Percentiles rank a stretch among this genome's conserved stretches.
These are phyloP conservation scores for Schrankia costaestrigalis DNA, from an alignment of 2,888 invertebrate genomes.

Conservation along the genomic window DNA sequence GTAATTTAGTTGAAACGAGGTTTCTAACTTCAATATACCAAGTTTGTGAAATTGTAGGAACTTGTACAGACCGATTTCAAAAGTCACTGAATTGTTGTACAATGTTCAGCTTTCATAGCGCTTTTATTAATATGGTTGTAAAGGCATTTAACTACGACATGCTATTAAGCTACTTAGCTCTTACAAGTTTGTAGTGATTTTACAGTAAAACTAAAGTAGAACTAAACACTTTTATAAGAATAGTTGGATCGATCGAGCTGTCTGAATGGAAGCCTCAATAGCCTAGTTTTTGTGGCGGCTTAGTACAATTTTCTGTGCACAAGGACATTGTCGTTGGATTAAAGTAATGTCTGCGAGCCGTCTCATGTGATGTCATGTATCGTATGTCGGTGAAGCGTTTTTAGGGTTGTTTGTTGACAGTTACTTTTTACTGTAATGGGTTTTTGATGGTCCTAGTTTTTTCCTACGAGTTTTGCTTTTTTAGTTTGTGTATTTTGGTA, in stretches of 20 bases:
- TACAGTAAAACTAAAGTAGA: slow-evolving; percentile 8
- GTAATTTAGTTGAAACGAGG: slow-evolving; percentile 7
- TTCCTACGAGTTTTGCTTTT: too few relatives aligned
- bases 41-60: slow-evolving; percentile 8
- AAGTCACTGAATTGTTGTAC: too few relatives aligned
- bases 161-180: too few relatives aligned
- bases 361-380: slow-evolving; percentile 8
- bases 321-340: slow-evolving; percentile 14
- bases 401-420: slow-evolving; percentile 1
- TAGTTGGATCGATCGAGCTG: slow-evolving; percentile 39
- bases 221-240: slow-evolving; percentile 27
- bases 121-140: too few relatives aligned
- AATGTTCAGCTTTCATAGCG: too few relatives aligned
- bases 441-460: background rate
- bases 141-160: too few relatives aligned
- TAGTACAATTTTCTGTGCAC: slow-evolving; percentile 14
- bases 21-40: slow-evolving; percentile 3
- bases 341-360: slow-evolving; percentile 10
- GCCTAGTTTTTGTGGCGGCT: slow-evolving; percentile 31
- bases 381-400: background rate
- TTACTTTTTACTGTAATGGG: background rate
- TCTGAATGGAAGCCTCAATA: slow-evolving; percentile 27
- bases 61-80: too few relatives aligned
- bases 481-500: too few relatives aligned
- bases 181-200: too few relatives aligned